Base-by-base conservation (phyloP, 2,888 invertebrate genomes). In the Parnassius mnemosyne region DNA sequence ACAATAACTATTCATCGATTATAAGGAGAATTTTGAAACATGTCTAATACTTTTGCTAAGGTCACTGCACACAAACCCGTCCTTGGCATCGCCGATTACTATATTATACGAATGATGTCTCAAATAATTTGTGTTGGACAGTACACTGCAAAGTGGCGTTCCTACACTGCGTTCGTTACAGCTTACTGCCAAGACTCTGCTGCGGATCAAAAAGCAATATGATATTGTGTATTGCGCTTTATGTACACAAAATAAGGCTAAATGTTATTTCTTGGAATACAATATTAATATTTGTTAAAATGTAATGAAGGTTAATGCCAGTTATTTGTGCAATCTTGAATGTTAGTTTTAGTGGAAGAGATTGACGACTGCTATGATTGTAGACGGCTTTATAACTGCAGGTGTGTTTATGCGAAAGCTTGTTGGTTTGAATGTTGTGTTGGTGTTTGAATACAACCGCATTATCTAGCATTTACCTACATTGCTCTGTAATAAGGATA, bases 281-380 rank as follows among this genome's bases (percentile, higher is more conserved):
- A 54, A 50, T 16, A 10, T 11, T n/a, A 54, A 54, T 43, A 53
- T 46, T 50, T 54, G 54, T 50, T 50, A 57, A 62, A 57, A 49
- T 58, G 54, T 63, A 63, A 59, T 63, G 59, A 63, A 59, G 59
- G 59, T 55, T 63, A 63, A 63, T 63, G 63, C 20, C 52, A 52
- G 63, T 63, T 59, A 63, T 63, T 63, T 63, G 63, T 63, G 63
- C 59, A 63, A 46, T 59, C 63, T 55, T 63, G 63, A 52, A 63
- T 63, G 63, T 59, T 63, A 63, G 63, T 63, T 63, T 63, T 63
- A 63, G 49, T 13, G 13, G 63, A 50, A 63, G 63, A 59, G 63
- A 59, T 63, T 55, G 55, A 55, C 59, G 54, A 54, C 46, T 54
- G 55, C 13, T 51, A 54, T 51, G 58, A 54, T 62, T 62, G 57